Evolutionary conservation across 2,797 vertebrate genomes (phyloP), one percentile per base, ranked within the genome.

Genomic region (Lacerta bilineata): DNA sequence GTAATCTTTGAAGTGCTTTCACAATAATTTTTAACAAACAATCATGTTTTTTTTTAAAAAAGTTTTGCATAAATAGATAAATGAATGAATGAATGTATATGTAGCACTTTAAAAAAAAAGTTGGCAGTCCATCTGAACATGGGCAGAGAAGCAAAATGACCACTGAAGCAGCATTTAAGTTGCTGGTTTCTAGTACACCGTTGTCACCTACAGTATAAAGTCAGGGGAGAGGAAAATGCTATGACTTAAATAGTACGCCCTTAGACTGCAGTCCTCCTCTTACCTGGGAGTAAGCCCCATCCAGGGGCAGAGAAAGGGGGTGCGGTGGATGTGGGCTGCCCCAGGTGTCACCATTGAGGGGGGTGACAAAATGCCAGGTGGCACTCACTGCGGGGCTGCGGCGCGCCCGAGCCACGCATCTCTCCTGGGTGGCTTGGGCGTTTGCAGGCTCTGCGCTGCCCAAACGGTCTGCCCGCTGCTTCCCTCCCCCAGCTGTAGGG

Each of bases 81-180:
- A 50, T 68, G 43, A 39, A 68, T 25, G 33, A 61, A 61, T 80
- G 10, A 39, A 41, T 85, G 29, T 17, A 64, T 64, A 43, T 68
- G 8, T n/a, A 85, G 59, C 59, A 85, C 15, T 85, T 75, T 17
- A 72, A 72, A 41, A 55, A 75, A 50, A 29, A 85, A 23, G 78
- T 33, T 86, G 43, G 20, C 4, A 59, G 8, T 18, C 71, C 27
- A 80, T 39, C 29, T 80, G 18, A 84, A 84, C 13, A 61, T 11
- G 20, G 5, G 29, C 7, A 20, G 80, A n/a, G 18, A 66, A 11
- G 23, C 61, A 11, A 59, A 41, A 74, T 36, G 59, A 74, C 3
- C 66, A 69, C 13, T 68, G 39, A 78, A 64, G 4, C 27, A 46
- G 7, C 27, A 83, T 64, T 68, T 15, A 29, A 39, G 17, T 66